Evolutionary conservation across 2,113 vertebrate species (phyloP).

Genomic region (Castor canadensis): DNA sequence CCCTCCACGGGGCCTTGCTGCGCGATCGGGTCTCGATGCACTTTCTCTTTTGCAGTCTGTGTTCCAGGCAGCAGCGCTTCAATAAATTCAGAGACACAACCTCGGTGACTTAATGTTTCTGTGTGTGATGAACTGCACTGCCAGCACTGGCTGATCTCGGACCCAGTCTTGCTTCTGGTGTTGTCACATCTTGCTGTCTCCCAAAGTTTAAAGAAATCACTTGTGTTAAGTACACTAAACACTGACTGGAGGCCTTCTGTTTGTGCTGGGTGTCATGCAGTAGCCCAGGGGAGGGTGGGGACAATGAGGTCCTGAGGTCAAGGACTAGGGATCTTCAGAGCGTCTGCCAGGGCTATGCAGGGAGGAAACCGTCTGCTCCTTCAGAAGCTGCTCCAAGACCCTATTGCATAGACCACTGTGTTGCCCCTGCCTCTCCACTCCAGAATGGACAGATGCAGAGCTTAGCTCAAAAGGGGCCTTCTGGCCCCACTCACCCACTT

Average conservation of each 20-base stretch:
- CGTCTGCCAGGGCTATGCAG: neutral
- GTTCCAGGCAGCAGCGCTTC: neutral
- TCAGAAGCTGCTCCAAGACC: neutral
- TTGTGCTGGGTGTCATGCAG: no score
- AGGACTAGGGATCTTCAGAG: no score
- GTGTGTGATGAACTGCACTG: neutral
- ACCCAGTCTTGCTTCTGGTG: neutral
- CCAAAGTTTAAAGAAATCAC: neutral
- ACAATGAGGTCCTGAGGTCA: no score
- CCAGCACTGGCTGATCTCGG: neutral
- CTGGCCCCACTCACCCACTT: neutral
- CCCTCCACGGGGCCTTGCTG: neutral
- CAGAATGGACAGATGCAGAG: neutral
- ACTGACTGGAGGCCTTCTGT: no score
- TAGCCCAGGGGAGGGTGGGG: no score
- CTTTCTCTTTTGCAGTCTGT: conserved; percentile 53
- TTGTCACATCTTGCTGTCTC: neutral
- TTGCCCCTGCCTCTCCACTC: neutral
- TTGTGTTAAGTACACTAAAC: neutral
- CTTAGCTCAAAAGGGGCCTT: neutral
- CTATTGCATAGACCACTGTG: neutral
- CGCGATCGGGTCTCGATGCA: neutral
- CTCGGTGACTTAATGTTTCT: neutral
- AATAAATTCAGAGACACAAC: neutral
- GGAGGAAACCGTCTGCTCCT: neutral